Conservation (phyloP, 30 jellyfish, hydroid and myxozoan genomes). For the Pseudorhiza aurosa region DNA sequence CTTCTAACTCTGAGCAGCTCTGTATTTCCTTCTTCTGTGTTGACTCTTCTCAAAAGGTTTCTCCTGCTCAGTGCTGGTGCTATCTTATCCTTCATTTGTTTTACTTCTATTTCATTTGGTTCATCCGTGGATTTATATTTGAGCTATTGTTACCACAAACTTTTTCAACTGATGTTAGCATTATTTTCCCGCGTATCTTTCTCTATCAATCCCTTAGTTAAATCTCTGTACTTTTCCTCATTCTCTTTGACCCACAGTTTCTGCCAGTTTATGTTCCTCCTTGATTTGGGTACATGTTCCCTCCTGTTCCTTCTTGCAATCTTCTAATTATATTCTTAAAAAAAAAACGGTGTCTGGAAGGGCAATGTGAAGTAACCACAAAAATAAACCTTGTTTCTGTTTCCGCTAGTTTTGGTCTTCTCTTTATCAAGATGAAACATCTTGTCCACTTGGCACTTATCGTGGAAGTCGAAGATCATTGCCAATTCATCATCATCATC, state of each 20-base stretch:
- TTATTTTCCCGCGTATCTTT: background rate
- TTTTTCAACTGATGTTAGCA: background rate
- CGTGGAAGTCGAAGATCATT: too few relatives aligned
- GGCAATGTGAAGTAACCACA: too few relatives aligned
- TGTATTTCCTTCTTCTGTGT: background rate
- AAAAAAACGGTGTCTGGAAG: too few relatives aligned
- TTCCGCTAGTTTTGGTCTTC: too few relatives aligned
- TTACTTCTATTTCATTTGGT: background rate
- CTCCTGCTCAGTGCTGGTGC: background rate
- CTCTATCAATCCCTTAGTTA: background rate
- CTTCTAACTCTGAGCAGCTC: background rate
- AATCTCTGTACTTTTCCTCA: background rate
- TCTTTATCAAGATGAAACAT: too few relatives aligned
- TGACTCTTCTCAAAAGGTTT: background rate
- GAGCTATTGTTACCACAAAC: background rate
- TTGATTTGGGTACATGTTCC: too few relatives aligned
- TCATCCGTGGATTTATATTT: background rate
- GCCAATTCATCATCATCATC: background rate
- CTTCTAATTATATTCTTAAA: too few relatives aligned
- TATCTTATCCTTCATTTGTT: background rate
- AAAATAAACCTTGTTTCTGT: too few relatives aligned
- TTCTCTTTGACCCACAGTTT: background rate
- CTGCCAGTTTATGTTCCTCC: slow-evolving; percentile 6
- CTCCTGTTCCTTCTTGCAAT: too few relatives aligned
- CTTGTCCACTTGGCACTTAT: too few relatives aligned